A percentile compares a stretch with the other conserved stretches of the same genome.
Conservation (phyloP, 2,888 invertebrate genomes). For the Corbicula japonica region DNA sequence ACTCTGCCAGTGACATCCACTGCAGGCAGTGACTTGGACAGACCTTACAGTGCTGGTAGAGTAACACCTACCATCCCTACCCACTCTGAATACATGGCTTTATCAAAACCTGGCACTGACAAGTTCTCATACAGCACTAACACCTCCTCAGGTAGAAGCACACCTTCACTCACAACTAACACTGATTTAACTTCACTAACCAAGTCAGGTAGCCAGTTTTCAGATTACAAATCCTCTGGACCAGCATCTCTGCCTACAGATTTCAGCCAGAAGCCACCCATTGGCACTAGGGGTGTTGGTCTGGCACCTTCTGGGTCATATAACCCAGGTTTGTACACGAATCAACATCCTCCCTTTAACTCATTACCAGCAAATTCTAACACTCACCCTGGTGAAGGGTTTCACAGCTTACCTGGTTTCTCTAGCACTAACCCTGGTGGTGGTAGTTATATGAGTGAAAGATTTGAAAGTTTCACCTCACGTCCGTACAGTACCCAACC, state of each 20-base stretch:
- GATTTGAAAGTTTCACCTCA: constrained; percentile 27
- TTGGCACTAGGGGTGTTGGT: constrained; percentile 40
- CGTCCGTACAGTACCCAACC: constrained; percentile 8
- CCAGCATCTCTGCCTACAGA: constrained; percentile 48
- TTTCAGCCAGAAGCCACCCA: constrained; percentile 58
- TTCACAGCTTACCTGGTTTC: constrained; percentile 50
- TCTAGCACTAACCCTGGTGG: constrained; percentile 28
- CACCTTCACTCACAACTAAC: constrained; percentile 41
- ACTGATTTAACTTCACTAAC: constrained; percentile 40
- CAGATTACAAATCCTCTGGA: constrained; percentile 41
- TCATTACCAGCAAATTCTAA: constrained; percentile 5
- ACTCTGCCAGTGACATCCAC: constrained; percentile 38
- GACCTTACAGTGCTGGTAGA: constrained; percentile 37
- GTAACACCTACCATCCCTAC: constrained; percentile 51
- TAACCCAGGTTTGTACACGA: constrained; percentile 15
- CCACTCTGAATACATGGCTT: constrained; percentile 50
- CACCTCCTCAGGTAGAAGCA: constrained; percentile 49
- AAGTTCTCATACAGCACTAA: constrained; percentile 40
- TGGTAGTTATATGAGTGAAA: constrained; percentile 27
- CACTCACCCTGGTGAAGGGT: constrained; percentile 46
- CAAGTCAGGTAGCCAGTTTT: constrained; percentile 40
- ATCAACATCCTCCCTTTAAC: constrained; percentile 20
- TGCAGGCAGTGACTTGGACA: constrained; percentile 42
- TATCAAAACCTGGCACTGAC: constrained; percentile 29
- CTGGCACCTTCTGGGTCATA: constrained; percentile 5